Evolutionary conservation across 2,797 vertebrate genomes (phyloP).

Genomic region (Lates japonicus): DNA sequence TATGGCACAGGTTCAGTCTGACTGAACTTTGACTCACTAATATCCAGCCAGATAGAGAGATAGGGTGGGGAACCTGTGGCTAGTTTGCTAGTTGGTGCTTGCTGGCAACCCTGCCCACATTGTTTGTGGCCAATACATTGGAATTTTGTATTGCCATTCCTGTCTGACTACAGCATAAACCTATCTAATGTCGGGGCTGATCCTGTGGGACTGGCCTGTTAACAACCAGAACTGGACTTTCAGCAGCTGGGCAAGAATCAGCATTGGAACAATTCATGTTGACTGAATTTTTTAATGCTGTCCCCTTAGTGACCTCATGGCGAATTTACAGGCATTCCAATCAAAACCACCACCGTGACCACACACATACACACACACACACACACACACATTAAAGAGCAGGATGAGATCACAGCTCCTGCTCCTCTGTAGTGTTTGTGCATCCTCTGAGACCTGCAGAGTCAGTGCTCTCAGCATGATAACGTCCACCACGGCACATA

Average conservation of each 20-base stretch:
- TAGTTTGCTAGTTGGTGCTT: background rate
- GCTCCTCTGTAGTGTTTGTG: slow-evolving; percentile 2
- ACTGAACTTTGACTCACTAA: background rate
- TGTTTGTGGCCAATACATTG: too few relatives aligned
- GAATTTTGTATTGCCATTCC: background rate
- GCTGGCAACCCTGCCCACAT: background rate
- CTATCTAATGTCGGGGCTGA: background rate
- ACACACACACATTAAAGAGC: slow-evolving; percentile 4
- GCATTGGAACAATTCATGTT: background rate
- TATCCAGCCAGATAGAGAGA: background rate
- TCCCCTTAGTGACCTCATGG: slow-evolving; percentile 8
- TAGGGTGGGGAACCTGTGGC: background rate
- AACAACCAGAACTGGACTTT: slow-evolving; percentile 1
- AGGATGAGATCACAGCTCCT: slow-evolving; percentile 33
- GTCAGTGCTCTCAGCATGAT: slow-evolving; percentile 17
- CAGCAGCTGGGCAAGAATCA: background rate
- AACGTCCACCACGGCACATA: slow-evolving; percentile 32
- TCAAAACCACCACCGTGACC: slow-evolving; percentile 9
- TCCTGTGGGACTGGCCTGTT: background rate
- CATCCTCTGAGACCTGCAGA: too few relatives aligned
- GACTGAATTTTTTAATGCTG: background rate
- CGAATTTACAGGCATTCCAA: slow-evolving; percentile 8
- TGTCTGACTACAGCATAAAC: slow-evolving; percentile 9
- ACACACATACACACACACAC: slow-evolving; percentile 31
- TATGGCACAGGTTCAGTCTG: background rate